Base-by-base conservation (phyloP, 2,797 vertebrate genomes). In the Phyllotis vaccarum region DNA sequence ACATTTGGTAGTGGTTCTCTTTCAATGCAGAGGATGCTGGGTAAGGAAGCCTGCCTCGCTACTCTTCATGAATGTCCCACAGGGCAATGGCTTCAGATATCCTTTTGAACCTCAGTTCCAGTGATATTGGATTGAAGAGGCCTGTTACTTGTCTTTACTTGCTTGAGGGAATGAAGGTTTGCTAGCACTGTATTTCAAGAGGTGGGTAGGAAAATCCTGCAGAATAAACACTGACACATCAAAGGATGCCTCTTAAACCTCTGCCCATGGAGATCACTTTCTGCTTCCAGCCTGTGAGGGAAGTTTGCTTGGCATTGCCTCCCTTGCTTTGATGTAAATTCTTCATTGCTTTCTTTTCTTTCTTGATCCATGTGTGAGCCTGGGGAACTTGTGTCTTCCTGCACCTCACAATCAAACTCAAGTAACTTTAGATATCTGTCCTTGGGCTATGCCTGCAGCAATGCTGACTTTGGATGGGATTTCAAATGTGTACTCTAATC, bases 161-260 rank as follows among this genome's bases (percentile, higher is more conserved):
- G 76, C 93, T 95, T 52, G 66, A 89, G 92, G 93, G 86, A 93
- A 96, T 94, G 86, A 96, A 92, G 74, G 24, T 94, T 97, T 16
- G 64, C 78, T 92, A 72, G 93, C 81, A 92, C 82, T 88, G 29
- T 93, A 34, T 85, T 93, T 97, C 90, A 94, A 97, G 90, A 94
- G 68, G 88, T 76, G 49, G 88, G 90, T 75, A 83, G 92, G 93
- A 95, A 97, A 97, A 97, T 94, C 74, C 81, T 75, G 40, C 62
- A 83, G 92, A 93, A 97, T 83, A 96, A 97, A 96, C 87, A 96
- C 79, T 52, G 66, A 7, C 43, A 78, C 91, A 95, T 98, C 96
- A 97, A 97, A 96, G 88, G 27, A 93, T 19, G 81, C 40, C 62
- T 93, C 94, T 96, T 96, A 96, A 97, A 82, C 68, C 85, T 82